Conservation (phyloP, 1,140 invertebrate species). For the Pentalonia nigronervosa region DNA sequence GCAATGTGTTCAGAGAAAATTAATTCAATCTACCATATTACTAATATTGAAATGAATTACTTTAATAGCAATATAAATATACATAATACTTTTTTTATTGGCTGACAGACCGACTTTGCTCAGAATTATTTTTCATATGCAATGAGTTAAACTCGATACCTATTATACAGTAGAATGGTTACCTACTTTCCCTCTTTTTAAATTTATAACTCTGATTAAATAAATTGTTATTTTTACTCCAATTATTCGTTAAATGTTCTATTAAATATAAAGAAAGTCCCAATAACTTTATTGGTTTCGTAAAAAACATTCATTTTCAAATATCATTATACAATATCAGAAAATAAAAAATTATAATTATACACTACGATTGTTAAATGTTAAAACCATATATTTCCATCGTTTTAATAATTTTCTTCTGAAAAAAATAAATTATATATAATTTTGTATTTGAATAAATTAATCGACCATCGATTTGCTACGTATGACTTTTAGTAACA, state of each 20-base stretch:
- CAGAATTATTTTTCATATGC: too few relatives aligned
- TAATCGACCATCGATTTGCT: neutral
- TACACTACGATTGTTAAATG: neutral
- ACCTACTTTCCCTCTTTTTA: too few relatives aligned
- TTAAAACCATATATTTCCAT: neutral
- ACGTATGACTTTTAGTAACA: neutral
- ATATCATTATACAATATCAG: neutral
- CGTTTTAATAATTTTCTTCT: neutral
- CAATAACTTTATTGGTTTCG: neutral
- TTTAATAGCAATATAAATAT: too few relatives aligned
- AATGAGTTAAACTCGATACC: too few relatives aligned
- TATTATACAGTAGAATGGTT: too few relatives aligned
- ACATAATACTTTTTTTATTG: too few relatives aligned
- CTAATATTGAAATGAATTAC: too few relatives aligned
- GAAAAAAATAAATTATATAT: neutral
- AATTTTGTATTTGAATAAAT: neutral
- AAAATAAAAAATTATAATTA: neutral
- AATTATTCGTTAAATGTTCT: neutral
- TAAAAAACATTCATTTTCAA: neutral
- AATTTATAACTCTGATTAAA: neutral
- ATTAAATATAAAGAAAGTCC: neutral
- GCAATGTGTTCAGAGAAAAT: too few relatives aligned
- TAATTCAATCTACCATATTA: too few relatives aligned
- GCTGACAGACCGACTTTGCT: too few relatives aligned
- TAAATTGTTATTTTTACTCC: neutral